Evolutionary conservation across 2,113 vertebrate genomes (phyloP).

Genomic region (Chaenogobius annularis): DNA sequence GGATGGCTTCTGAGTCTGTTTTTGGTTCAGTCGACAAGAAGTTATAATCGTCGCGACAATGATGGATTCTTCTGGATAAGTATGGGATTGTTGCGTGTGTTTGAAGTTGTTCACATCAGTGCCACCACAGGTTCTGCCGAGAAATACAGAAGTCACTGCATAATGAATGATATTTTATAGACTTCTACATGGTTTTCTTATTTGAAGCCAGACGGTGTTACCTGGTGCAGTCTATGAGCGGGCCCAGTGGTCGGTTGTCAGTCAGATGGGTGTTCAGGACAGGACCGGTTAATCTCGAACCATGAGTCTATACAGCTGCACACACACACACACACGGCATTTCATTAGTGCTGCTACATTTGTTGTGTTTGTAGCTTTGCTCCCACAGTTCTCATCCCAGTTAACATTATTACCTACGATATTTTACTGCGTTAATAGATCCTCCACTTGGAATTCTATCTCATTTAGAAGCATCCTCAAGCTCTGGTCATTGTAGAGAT

Average conservation of each 20-base stretch:
- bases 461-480: not conserved
- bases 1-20: constrained; percentile 30
- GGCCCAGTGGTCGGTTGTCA: constrained; percentile 75
- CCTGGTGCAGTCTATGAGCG: constrained; percentile 65
- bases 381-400: not conserved
- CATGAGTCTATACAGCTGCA: constrained; percentile 98
- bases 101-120: constrained; percentile 66
- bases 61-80: constrained; percentile 56
- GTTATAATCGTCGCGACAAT: constrained; percentile 52
- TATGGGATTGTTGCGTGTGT: constrained; percentile 61
- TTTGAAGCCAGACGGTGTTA: constrained; percentile 22
- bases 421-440: not conserved
- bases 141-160: constrained; percentile 1
- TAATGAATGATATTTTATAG: not conserved
- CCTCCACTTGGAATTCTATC: not conserved
- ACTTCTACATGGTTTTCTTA: not conserved
- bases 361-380: not conserved
- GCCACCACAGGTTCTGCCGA: constrained; percentile 63
- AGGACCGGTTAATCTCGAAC: constrained; percentile 99
- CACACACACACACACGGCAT: constrained; percentile 25
- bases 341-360: not conserved
- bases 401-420: not conserved
- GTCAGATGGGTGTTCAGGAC: constrained; percentile 97
- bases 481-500: not conserved
- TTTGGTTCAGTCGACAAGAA: constrained; percentile 65